Evolutionary conservation across 1,140 invertebrate species (phyloP).

Genomic region (Lanistes nyassanus): DNA sequence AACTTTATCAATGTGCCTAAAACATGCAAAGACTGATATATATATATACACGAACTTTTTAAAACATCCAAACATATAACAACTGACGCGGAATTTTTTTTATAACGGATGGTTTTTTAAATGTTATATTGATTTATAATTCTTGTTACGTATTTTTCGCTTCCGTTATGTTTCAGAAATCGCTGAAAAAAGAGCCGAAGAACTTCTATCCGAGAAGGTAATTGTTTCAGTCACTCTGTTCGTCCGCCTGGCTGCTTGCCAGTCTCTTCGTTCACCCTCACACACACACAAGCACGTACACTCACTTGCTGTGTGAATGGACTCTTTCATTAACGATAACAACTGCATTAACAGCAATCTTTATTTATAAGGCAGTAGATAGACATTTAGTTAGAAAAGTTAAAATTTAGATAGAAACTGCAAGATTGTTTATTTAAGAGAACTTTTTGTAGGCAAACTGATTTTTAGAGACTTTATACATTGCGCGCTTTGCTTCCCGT

Average conservation of each 20-base stretch:
- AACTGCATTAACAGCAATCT: too few relatives aligned
- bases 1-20: background rate
- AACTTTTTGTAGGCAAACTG: background rate
- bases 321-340: too few relatives aligned
- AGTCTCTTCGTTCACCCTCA: too few relatives aligned
- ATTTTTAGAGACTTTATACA: conserved; percentile 4
- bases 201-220: conserved; percentile 43
- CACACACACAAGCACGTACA: too few relatives aligned
- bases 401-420: background rate
- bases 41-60: background rate
- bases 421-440: background rate
- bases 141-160: background rate
- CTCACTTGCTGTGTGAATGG: too few relatives aligned
- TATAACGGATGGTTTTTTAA: background rate
- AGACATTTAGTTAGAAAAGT: background rate
- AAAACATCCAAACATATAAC: background rate
- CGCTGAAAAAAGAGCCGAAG: conserved; percentile 40
- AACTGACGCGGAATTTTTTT: background rate
- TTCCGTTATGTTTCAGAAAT: conserved; percentile 35
- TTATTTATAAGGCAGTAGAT: too few relatives aligned
- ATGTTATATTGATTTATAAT: background rate
- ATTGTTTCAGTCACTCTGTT: too few relatives aligned
- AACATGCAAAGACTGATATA: background rate
- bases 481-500: too few relatives aligned
- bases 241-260: too few relatives aligned